Percentiles rank a stretch among this genome's conserved stretches.
phyloP scores from a whole-genome alignment of 1,140 invertebrate species.

The Ceratina calcarata region DNA sequence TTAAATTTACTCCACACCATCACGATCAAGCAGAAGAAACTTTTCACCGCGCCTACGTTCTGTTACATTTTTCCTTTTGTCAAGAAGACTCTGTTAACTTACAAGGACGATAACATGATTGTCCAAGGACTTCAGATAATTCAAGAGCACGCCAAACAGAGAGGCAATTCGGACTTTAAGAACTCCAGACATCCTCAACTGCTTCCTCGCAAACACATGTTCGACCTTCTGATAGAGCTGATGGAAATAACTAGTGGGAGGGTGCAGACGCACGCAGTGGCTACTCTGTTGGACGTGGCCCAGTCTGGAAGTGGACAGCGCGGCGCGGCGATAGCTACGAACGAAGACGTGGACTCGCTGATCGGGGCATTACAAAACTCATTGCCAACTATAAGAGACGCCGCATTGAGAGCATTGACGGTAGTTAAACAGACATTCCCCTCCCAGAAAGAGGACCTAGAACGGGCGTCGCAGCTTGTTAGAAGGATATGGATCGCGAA shows the following conservation, averaged over 20 bases:
- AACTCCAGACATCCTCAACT: constrained; percentile 87
- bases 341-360: constrained; percentile 88
- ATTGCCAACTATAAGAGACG: constrained; percentile 87
- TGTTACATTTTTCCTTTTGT: constrained; percentile 92
- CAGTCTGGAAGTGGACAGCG: constrained; percentile 84
- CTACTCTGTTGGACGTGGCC: constrained; percentile 89
- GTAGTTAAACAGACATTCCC: constrained; percentile 85
- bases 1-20: constrained; percentile 82
- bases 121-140: constrained; percentile 86
- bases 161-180: constrained; percentile 78
- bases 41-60: constrained; percentile 88
- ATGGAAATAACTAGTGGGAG: constrained; percentile 86
- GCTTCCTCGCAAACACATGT: constrained; percentile 90
- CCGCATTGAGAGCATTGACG: constrained; percentile 87
- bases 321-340: constrained; percentile 83
- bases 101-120: constrained; percentile 83
- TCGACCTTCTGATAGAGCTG: constrained; percentile 89
- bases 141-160: constrained; percentile 85
- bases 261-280: constrained; percentile 88
- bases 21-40: constrained; percentile 78
- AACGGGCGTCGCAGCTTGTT: constrained; percentile 83
- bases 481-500: constrained; percentile 89
- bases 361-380: constrained; percentile 89
- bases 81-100: constrained; percentile 83
- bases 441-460: constrained; percentile 82